Evolutionary conservation across 1,140 invertebrate species (phyloP), one percentile per base, ranked within the genome.

Genomic region (Plectrocnemia conspersa): DNA sequence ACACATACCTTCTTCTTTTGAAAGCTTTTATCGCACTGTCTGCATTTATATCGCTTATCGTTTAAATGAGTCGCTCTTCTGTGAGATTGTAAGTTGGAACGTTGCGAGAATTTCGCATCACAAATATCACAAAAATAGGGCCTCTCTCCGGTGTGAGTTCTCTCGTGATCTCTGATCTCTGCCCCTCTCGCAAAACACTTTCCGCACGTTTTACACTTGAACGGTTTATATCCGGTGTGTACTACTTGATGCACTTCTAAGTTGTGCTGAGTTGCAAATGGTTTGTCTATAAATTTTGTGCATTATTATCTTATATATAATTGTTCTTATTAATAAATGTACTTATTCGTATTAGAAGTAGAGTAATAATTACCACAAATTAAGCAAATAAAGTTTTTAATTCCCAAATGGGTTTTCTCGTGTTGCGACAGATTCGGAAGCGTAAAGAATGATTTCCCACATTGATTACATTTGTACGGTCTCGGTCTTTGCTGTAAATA

Each of bases 121-220:
- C 93, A 91, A 41, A 83, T 77, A 52, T 89, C 83, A 65, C 90
- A 93, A 47, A 84, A 77, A 65, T 86, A 91, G 0, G 91, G 90
- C 27, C 87, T 84, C 65, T 91, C 88, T n/a, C 89, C 75, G 0
- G 88, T 90, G 63, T 94, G 91, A 21, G 83, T 88, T 27, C 88
- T 76, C 67, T 86, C 81, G 60, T 91, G 88, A 68, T 90, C 86
- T 27, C 81, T 66, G 9, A 91, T 83, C 63, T 89, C 86, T 0
- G 85, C 82, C 54, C 83, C 80, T 0, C 87, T 65, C 0, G 85
- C 84, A 69, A 91, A 92, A 0, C 78, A 77, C 64, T 90, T 90
- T 0, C 79, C 78, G 64, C 89, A 92, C 0, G 77, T 70, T 27
- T 74, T 68, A 64, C 88, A 91, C 25, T 79, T 75, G 54, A 80